Evolutionary conservation across 2,888 invertebrate genomes (phyloP).

Genomic region (Sinotaia quadrata): DNA sequence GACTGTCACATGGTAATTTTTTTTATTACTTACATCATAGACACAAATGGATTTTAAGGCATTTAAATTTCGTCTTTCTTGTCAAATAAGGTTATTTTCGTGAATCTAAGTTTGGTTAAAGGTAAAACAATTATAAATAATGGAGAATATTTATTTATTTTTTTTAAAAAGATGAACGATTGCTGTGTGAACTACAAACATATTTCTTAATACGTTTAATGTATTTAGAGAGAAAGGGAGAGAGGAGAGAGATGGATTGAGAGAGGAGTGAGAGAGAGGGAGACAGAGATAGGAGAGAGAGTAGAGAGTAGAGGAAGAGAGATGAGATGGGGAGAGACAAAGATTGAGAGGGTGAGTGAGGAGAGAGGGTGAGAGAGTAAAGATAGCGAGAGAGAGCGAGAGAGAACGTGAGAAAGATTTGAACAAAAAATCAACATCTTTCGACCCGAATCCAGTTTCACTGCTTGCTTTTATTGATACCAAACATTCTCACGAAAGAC

Average conservation of each 20-base stretch:
- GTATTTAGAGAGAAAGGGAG: neutral
- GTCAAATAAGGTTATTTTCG: too few relatives aligned
- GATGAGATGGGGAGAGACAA: neutral
- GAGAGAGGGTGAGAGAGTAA: slow-evolving; percentile 1
- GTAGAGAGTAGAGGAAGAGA: neutral
- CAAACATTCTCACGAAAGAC: too few relatives aligned
- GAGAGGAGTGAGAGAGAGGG: neutral
- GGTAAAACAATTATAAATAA: too few relatives aligned
- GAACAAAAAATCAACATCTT: neutral
- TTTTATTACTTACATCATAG: too few relatives aligned
- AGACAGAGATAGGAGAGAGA: neutral
- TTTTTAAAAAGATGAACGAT: neutral
- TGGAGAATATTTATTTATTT: too few relatives aligned
- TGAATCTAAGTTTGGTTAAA: too few relatives aligned
- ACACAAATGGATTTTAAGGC: too few relatives aligned
- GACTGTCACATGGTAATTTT: too few relatives aligned
- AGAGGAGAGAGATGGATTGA: neutral
- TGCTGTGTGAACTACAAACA: neutral
- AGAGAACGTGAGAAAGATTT: neutral
- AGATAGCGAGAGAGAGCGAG: neutral
- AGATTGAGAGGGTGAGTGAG: slow-evolving; percentile 1
- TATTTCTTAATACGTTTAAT: neutral
- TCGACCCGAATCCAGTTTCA: too few relatives aligned
- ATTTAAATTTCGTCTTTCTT: too few relatives aligned
- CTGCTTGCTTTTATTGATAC: too few relatives aligned